Percentiles rank a stretch among this genome's conserved stretches.
These are phyloP conservation scores for Merluccius polli DNA, from an alignment of 2,797 vertebrate species.

Conservation along the genomic window DNA sequence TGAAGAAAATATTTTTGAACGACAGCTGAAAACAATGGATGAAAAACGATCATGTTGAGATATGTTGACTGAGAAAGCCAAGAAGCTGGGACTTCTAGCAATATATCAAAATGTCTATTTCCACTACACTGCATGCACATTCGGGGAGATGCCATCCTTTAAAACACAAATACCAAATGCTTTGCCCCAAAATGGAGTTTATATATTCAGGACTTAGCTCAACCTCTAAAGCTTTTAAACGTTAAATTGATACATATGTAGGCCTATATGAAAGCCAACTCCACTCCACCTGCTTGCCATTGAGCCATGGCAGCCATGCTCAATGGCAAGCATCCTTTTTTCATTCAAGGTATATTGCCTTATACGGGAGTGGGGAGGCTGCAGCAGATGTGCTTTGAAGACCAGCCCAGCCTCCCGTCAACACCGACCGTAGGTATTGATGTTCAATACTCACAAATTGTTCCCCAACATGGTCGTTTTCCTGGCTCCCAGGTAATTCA, in stretches of 20 bases:
- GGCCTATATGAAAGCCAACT: neutral
- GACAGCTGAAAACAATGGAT: neutral
- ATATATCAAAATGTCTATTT: neutral
- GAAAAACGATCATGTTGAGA: neutral
- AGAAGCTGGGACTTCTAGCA: neutral
- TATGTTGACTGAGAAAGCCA: neutral
- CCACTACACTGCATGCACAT: neutral
- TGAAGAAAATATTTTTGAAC: neutral
- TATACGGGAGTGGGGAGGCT: neutral
- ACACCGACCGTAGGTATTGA: neutral
- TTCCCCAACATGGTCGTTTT: conserved; percentile 88
- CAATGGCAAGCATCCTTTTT: neutral
- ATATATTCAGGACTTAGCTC: neutral
- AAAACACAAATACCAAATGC: neutral
- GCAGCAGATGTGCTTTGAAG: neutral
- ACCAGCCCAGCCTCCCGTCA: neutral
- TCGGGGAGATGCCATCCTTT: neutral
- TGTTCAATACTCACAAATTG: conserved; percentile 87
- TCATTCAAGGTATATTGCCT: neutral
- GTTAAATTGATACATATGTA: neutral
- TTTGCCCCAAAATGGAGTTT: neutral
- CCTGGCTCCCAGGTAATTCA: conserved; percentile 87
- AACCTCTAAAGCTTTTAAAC: neutral
- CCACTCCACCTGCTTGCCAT: neutral
- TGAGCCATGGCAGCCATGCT: no score